Conservation (phyloP, 2,888 invertebrate species). For the Dioctria rufipes region DNA sequence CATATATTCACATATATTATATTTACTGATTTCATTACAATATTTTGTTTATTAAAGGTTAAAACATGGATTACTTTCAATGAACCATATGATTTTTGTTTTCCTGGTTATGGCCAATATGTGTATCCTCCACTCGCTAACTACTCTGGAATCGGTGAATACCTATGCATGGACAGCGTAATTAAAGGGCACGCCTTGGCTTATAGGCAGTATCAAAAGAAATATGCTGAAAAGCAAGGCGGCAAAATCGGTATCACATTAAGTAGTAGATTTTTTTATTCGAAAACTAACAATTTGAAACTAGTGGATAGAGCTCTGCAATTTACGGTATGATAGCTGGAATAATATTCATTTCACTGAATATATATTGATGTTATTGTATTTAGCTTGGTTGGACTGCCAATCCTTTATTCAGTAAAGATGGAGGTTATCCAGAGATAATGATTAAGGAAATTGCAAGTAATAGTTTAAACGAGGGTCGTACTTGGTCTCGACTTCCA, state of each 20-base stretch:
- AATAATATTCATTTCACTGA: background rate
- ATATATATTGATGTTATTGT: background rate
- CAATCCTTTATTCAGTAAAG: slow-evolving; percentile 65
- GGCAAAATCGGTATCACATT: slow-evolving; percentile 64
- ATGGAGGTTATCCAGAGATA: slow-evolving; percentile 66
- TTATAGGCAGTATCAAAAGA: slow-evolving; percentile 70
- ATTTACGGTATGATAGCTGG: slow-evolving; percentile 61
- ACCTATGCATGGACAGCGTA: slow-evolving; percentile 73
- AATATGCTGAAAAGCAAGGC: slow-evolving; percentile 65
- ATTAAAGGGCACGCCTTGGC: slow-evolving; percentile 74
- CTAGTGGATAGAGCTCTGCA: slow-evolving; percentile 63
- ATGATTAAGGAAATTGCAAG: slow-evolving; percentile 65
- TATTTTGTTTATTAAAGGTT: slow-evolving; percentile 55
- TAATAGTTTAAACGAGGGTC: slow-evolving; percentile 66
- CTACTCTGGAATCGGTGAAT: slow-evolving; percentile 71
- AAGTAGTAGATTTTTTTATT: slow-evolving; percentile 63
- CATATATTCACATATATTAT: background rate
- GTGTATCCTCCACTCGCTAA: slow-evolving; percentile 69
- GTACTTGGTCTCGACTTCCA: slow-evolving; percentile 64
- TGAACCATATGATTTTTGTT: slow-evolving; percentile 72
- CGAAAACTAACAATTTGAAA: slow-evolving; percentile 61
- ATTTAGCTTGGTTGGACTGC: slow-evolving; percentile 67
- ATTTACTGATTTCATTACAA: background rate
- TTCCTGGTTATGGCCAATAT: slow-evolving; percentile 71
- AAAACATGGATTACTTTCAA: slow-evolving; percentile 77